Conservation (phyloP, 2,113 vertebrate species). For the Ellobius talpinus region DNA sequence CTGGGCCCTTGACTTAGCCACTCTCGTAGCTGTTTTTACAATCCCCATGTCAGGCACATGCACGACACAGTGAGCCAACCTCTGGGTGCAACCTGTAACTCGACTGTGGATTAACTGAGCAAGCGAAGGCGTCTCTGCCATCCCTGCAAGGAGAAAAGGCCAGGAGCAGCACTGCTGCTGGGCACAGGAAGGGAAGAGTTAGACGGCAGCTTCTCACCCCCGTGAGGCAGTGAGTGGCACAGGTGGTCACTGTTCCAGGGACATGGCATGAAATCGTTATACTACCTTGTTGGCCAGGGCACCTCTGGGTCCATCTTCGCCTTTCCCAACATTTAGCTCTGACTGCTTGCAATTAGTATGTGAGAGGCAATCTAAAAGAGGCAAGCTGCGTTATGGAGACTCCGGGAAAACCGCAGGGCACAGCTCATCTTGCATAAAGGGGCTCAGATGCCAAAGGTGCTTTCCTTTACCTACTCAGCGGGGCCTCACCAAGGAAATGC, state of each 20-base stretch:
- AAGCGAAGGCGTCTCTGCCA: background rate
- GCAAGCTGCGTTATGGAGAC: conserved; percentile 66
- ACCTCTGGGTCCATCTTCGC: conserved; percentile 80
- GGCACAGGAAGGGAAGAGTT: background rate
- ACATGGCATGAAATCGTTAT: conserved; percentile 35
- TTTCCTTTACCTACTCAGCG: conserved; percentile 71
- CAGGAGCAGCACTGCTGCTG: background rate
- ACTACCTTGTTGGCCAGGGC: conserved; percentile 75
- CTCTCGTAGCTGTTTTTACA: background rate
- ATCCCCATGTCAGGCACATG: background rate
- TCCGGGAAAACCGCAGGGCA: conserved; percentile 45
- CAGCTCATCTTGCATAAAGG: conserved; percentile 48
- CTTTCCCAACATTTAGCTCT: conserved; percentile 74
- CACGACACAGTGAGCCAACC: background rate
- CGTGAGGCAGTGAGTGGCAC: background rate
- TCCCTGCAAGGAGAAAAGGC: conserved; percentile 16
- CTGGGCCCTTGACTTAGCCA: background rate
- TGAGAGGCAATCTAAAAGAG: conserved; percentile 76
- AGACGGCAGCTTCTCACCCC: background rate
- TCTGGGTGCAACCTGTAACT: background rate
- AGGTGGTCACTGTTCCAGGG: background rate
- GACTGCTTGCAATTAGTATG: conserved; percentile 75
- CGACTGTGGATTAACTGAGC: background rate
- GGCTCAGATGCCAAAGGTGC: conserved; percentile 32
- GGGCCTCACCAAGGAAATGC: conserved; percentile 87